Conservation (phyloP, 2,797 vertebrate species). For the Hippocampus kuda region DNA sequence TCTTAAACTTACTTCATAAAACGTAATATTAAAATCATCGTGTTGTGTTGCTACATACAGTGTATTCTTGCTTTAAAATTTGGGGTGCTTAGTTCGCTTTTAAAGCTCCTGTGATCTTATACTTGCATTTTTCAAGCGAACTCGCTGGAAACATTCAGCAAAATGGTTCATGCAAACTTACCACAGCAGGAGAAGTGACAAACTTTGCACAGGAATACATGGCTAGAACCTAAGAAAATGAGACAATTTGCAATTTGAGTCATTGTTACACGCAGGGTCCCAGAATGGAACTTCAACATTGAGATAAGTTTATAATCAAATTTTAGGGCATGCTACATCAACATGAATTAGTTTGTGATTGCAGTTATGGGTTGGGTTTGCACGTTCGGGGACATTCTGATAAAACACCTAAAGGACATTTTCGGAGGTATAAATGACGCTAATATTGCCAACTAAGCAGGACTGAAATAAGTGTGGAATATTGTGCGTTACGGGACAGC, state of each 20-base stretch:
- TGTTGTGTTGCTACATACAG: too few relatives aligned
- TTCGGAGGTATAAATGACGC: not conserved
- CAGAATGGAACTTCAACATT: not conserved
- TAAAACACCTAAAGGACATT: too few relatives aligned
- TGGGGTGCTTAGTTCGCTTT: too few relatives aligned
- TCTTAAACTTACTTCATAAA: too few relatives aligned
- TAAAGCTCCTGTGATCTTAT: too few relatives aligned
- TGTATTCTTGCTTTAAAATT: too few relatives aligned
- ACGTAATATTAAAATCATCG: too few relatives aligned
- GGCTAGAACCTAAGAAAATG: conserved; percentile 50
- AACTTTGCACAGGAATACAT: conserved; percentile 75
- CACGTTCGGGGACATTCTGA: not conserved
- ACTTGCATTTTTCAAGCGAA: too few relatives aligned
- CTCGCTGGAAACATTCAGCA: not conserved
- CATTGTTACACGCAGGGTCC: not conserved
- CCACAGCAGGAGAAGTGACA: conserved; percentile 67
- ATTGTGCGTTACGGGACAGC: not conserved
- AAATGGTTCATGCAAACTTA: conserved; percentile 43
- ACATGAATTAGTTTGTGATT: not conserved
- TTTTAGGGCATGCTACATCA: not conserved
- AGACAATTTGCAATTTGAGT: not conserved
- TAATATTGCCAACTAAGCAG: not conserved
- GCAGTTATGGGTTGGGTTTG: not conserved
- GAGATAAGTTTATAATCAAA: not conserved
- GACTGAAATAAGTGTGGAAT: not conserved